Base-by-base conservation (phyloP, 2,113 vertebrate genomes). In the Gymnorhina tibicen region DNA sequence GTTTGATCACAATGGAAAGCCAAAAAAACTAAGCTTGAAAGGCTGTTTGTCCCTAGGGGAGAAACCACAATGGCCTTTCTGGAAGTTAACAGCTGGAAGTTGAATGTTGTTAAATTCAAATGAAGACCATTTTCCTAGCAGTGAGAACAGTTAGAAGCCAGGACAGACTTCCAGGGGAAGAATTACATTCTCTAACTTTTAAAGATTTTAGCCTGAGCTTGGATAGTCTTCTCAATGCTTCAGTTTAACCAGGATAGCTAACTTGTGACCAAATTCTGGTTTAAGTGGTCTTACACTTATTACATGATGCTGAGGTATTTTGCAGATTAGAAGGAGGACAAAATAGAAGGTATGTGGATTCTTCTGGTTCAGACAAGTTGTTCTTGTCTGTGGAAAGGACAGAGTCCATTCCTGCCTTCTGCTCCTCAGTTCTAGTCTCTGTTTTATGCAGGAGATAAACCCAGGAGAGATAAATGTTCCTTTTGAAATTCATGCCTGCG, bases 31-130 rank as follows among this genome's bases (percentile, higher is more conserved):
- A 73, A 92, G 59, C 49, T 95, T 92, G 78, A 95, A 92, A 91
- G 64, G 56, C 44, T 87, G 33, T 93, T 95, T 91, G 56, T 92
- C 89, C 87, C 93, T 78, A 60, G 44, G 80, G 59, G 26, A 85
- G 73, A 95, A 96, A 89, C 73, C 86, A 95, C 86, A 97, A 64
- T 75, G 58, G 52, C 35, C 60, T 89, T 95, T 92, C 91, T 96
- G 87, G 83, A 95, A 90, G 85, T 93, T 94, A 95, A 92, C 92
- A 94, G 89, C 89, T 96, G 93, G 89, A 97, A 94, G 89, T 23
- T 92, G 76, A 85, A 56, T 87, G 83, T 37, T 86, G 60, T 60
- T 91, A 89, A 84, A 95, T 82, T 91, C 73, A 95, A 82, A 84
- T 77, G 50, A 84, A 83, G 60, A 84, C 24, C 64, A 70, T 47